These are phyloP conservation scores for Chaenodraco wilsoni DNA, from an alignment of 2,797 vertebrate species.

Conservation along the genomic window DNA sequence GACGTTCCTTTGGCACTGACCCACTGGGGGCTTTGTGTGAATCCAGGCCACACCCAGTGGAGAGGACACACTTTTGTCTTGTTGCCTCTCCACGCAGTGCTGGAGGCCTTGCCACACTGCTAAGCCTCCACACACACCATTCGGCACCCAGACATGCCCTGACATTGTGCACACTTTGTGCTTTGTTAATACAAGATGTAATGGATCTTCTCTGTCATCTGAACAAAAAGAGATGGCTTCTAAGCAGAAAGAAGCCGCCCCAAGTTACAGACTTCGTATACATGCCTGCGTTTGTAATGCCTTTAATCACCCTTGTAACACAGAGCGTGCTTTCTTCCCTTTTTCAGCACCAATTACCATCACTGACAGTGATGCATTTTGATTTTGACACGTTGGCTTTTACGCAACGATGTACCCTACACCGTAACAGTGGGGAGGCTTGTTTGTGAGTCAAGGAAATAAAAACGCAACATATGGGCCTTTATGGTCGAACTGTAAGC, in stretches of 20 bases:
- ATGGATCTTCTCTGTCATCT: conserved; percentile 49
- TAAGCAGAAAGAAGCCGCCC: conserved; percentile 30
- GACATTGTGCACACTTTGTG: neutral
- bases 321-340: conserved; percentile 33
- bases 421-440: conserved; percentile 55
- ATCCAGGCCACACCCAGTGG: conserved; percentile 73
- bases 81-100: conserved; percentile 36
- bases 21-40: conserved; percentile 69
- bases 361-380: conserved; percentile 76
- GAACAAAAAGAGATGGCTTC: conserved; percentile 49
- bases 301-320: conserved; percentile 52
- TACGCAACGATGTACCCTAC: conserved; percentile 50
- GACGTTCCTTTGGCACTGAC: conserved; percentile 66
- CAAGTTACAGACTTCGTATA: conserved; percentile 32
- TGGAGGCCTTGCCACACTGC: conserved; percentile 22
- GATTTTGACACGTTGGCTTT: conserved; percentile 76
- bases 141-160: conserved; percentile 22
- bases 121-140: conserved; percentile 38
- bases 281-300: conserved; percentile 32
- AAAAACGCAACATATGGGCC: conserved; percentile 73
- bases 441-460: conserved; percentile 56
- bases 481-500: conserved; percentile 70
- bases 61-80: conserved; percentile 57
- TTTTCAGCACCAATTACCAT: conserved; percentile 68
- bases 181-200: conserved; percentile 28